Evolutionary conservation across 2,888 invertebrate species (phyloP).

Genomic region (Machimus rusticus): DNA sequence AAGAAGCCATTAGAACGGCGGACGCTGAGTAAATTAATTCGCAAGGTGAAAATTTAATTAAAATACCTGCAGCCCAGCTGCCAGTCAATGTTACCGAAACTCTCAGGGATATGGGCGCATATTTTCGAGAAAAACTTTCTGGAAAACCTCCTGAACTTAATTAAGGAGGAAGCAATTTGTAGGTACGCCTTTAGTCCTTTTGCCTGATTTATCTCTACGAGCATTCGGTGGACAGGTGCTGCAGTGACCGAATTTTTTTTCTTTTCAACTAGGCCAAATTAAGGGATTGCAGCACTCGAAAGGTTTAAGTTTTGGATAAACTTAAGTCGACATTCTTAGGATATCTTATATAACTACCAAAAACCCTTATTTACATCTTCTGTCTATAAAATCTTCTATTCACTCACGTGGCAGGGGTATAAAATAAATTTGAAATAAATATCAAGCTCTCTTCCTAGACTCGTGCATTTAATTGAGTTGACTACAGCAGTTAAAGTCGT

Average conservation of each 20-base stretch:
- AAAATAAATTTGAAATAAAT: neutral
- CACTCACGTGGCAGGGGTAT: neutral
- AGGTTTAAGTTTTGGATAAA: neutral
- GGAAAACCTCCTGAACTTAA: conserved; percentile 6
- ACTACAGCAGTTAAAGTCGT: neutral
- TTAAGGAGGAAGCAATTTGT: neutral
- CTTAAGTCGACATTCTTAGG: neutral
- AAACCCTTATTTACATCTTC: neutral
- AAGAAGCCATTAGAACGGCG: neutral
- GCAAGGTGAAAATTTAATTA: conserved; percentile 24
- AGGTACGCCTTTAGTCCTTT: neutral
- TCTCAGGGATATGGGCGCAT: neutral
- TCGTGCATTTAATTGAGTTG: neutral
- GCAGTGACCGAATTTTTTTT: neutral
- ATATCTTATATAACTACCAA: neutral
- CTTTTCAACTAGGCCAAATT: neutral
- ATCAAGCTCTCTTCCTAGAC: neutral
- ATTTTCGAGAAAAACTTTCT: neutral
- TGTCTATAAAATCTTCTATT: neutral
- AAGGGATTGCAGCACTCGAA: neutral
- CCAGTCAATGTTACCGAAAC: neutral
- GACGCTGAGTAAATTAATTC: neutral
- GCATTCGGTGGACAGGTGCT: neutral
- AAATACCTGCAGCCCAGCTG: neutral
- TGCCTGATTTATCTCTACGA: neutral